phyloP scores from a whole-genome alignment of 30 jellyfish, hydroid and myxozoan genomes.

The Aurelia coerulea region DNA sequence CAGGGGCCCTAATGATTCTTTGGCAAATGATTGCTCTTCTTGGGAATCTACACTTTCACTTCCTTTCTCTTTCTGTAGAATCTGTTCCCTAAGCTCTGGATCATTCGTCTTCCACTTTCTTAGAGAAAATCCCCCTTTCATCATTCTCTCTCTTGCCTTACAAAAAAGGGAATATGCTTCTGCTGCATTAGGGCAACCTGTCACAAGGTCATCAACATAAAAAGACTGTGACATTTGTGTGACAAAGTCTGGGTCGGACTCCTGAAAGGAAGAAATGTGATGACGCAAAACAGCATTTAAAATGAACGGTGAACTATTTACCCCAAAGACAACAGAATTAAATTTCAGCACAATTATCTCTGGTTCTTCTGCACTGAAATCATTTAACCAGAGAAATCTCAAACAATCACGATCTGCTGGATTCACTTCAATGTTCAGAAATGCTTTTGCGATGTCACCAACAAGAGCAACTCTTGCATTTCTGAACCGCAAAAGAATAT shows the following conservation, averaged over 20 bases:
- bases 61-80: constrained; percentile 28
- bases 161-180: constrained; percentile 15
- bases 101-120: constrained; percentile 53
- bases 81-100: constrained; percentile 13
- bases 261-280: constrained; percentile 10
- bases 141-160: constrained; percentile 33
- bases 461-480: too few species aligned
- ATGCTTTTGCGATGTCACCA: too few species aligned
- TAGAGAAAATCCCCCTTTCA: constrained; percentile 36
- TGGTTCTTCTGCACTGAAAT: too few species aligned
- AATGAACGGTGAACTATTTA: constrained; percentile 25
- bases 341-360: constrained; percentile 16
- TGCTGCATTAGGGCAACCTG: constrained; percentile 13
- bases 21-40: constrained; percentile 17
- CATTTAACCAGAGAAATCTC: too few species aligned
- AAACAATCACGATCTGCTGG: too few species aligned
- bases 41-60: not conserved
- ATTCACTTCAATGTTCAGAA: too few species aligned
- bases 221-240: constrained; percentile 10
- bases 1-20: constrained; percentile 41
- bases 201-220: constrained; percentile 59
- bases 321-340: constrained; percentile 48
- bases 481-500: too few species aligned
- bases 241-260: constrained; percentile 38
- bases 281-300: constrained; percentile 47